Conservation (phyloP, 1,140 invertebrate species). For the Ridgeia piscesae region DNA sequence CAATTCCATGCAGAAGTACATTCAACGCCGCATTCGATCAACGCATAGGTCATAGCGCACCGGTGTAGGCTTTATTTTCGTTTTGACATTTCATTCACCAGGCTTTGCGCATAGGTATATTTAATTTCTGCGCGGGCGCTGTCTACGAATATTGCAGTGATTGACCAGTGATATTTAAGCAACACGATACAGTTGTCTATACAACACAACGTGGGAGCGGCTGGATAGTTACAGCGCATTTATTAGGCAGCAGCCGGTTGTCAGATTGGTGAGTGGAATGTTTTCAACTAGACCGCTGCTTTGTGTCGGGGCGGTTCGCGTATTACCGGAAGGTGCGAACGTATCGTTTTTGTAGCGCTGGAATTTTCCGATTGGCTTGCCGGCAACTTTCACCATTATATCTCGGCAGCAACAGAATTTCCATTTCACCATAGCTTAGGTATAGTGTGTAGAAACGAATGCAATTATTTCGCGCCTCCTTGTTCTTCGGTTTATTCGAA, state of each 20-base stretch:
- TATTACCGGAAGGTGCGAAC: background rate
- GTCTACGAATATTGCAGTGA: background rate
- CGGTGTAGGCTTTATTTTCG: background rate
- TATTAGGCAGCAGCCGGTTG: conserved; percentile 3
- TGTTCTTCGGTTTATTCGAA: background rate
- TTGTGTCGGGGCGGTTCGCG: background rate
- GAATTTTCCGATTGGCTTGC: background rate
- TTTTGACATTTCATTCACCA: background rate
- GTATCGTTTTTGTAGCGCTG: background rate
- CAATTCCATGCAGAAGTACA: background rate
- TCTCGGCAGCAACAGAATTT: background rate
- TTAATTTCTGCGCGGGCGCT: background rate
- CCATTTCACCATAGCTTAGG: background rate
- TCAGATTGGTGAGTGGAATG: conserved; percentile 4
- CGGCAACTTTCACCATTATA: background rate
- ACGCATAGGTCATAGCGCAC: background rate
- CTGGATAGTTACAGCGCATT: background rate
- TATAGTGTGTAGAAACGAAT: background rate
- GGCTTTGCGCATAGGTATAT: background rate
- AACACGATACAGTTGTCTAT: background rate
- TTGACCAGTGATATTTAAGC: background rate
- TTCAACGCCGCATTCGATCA: background rate
- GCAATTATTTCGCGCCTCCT: background rate
- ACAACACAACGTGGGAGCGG: background rate
- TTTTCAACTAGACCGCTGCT: background rate